Evolutionary conservation across 2,888 invertebrate genomes (phyloP).

Genomic region (Marronus borbonicus): DNA sequence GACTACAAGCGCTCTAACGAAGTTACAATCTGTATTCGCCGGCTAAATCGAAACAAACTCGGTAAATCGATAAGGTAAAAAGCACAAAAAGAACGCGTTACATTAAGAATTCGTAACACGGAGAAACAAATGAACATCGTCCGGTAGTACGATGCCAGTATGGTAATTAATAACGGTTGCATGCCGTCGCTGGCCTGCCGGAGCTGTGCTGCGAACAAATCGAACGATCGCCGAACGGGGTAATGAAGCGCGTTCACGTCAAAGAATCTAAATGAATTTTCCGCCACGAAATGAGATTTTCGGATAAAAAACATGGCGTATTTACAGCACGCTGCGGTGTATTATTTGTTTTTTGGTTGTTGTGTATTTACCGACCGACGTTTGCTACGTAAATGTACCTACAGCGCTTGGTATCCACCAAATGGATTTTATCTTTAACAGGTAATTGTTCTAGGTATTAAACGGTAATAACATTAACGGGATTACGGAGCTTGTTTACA

Average conservation of each 20-base stretch:
- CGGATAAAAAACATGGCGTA: constrained; percentile 12
- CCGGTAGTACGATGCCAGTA: constrained; percentile 30
- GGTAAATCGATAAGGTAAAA: constrained; percentile 2
- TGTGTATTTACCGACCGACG: constrained; percentile 1
- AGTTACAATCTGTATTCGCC: constrained; percentile 10
- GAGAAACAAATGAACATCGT: constrained; percentile 36
- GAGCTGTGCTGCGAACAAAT: constrained; percentile 26
- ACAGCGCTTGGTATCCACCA: no score
- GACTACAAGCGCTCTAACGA: constrained; percentile 6
- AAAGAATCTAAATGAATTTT: constrained; percentile 45
- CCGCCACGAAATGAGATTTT: constrained; percentile 34
- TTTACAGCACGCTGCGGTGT: not conserved
- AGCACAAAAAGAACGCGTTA: constrained; percentile 10
- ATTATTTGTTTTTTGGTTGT: constrained; percentile 1
- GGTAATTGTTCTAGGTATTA: no score
- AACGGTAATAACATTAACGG: no score
- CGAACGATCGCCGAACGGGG: constrained; percentile 18
- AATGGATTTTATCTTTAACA: no score
- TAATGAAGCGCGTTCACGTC: constrained; percentile 39
- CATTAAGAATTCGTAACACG: constrained; percentile 31
- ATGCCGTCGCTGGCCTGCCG: constrained; percentile 14
- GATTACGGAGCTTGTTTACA: no score
- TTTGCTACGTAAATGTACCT: not conserved
- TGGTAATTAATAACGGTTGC: constrained; percentile 46
- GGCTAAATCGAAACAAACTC: constrained; percentile 9